A percentile compares a stretch with the other conserved stretches of the same genome.
phyloP scores from a whole-genome alignment of 2,113 vertebrate species.

The Myanophis thanlyinensis region DNA sequence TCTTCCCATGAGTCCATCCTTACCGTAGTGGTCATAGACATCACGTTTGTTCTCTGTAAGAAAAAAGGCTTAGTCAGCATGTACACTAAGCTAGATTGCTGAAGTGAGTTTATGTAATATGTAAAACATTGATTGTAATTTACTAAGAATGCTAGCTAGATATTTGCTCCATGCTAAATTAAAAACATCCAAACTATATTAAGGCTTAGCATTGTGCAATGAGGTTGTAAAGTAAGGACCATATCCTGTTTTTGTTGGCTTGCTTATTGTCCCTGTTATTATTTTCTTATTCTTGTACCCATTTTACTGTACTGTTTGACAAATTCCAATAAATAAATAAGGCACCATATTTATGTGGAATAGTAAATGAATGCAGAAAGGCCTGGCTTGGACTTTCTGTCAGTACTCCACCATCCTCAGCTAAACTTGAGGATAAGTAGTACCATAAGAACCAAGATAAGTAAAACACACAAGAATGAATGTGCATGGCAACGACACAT shows the following conservation, averaged over 20 bases:
- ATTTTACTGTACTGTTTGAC: too few species aligned
- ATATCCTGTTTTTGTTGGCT: neutral
- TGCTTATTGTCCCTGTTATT: too few species aligned
- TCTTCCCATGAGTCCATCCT: constrained; percentile 67
- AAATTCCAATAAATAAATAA: too few species aligned
- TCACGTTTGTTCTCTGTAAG: constrained; percentile 79
- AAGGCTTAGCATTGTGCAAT: neutral
- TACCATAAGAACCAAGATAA: neutral
- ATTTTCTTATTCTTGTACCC: too few species aligned
- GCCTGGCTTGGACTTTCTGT: neutral
- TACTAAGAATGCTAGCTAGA: neutral
- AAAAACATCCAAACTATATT: neutral
- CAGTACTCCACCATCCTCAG: neutral
- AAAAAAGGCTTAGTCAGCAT: constrained; percentile 5
- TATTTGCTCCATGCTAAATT: neutral
- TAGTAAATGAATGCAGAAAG: neutral
- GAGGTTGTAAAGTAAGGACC: neutral
- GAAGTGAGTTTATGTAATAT: neutral
- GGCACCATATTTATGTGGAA: neutral
- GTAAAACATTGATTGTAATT: neutral
- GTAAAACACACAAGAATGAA: neutral
- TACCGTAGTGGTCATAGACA: constrained; percentile 80
- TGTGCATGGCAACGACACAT: neutral
- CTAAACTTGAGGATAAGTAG: neutral
- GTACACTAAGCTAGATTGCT: neutral